Evolutionary conservation across 2,113 vertebrate genomes (phyloP).

Genomic region (Bagarius yarrelli): DNA sequence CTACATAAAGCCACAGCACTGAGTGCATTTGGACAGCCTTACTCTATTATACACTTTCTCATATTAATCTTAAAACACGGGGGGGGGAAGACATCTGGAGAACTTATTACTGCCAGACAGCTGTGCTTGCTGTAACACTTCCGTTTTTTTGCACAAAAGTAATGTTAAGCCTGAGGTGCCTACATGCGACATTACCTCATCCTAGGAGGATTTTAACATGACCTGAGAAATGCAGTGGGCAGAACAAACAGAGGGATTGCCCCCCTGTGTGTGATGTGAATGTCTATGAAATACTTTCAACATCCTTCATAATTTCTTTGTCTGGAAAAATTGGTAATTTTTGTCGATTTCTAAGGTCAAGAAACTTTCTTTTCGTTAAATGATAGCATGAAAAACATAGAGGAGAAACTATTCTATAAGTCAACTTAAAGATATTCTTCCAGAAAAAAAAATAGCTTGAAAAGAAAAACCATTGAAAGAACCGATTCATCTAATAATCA

Average conservation of each 20-base stretch:
- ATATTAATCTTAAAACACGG: conserved; percentile 12
- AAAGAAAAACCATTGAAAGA: conserved; percentile 12
- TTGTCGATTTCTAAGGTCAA: no score
- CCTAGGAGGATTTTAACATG: background rate
- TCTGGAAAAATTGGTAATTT: no score
- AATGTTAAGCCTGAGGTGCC: conserved; percentile 29
- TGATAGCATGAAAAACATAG: no score
- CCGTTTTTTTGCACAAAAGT: background rate
- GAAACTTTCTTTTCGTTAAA: no score
- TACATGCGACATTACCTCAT: conserved; percentile 2
- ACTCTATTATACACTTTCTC: conserved; percentile 31
- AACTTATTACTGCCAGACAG: conserved; percentile 57
- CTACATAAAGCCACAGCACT: background rate
- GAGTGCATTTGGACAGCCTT: background rate
- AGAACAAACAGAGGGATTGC: no score
- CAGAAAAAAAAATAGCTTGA: background rate
- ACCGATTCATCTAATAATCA: background rate
- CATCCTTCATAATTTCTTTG: background rate
- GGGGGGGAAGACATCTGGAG: conserved; percentile 55
- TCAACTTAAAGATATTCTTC: no score
- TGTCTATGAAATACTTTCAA: background rate
- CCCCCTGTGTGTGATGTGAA: background rate
- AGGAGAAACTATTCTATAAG: no score
- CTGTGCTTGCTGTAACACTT: conserved; percentile 43
- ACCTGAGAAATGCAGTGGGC: background rate